Conservation (phyloP, 1,140 invertebrate genomes). For the Trichogramma pretiosum region DNA sequence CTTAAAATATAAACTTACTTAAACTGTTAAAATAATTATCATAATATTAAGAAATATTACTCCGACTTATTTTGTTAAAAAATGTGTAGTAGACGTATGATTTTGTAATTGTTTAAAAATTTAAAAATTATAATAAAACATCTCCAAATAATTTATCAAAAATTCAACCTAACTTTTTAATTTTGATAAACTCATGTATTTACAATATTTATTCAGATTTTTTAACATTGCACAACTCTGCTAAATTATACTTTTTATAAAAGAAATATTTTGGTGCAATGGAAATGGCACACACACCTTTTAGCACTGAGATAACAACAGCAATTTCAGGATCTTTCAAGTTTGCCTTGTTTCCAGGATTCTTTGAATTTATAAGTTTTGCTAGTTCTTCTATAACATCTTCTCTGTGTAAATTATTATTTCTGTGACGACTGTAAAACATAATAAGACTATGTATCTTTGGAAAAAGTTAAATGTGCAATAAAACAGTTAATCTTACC, state of each 20-base stretch:
- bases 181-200: background rate
- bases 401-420: conserved; percentile 60
- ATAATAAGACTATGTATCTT: background rate
- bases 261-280: conserved; percentile 58
- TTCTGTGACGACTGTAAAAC: conserved; percentile 57
- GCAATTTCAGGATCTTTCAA: conserved; percentile 67
- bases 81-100: too few species aligned
- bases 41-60: too few species aligned
- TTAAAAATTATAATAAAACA: background rate
- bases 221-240: conserved; percentile 40
- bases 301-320: conserved; percentile 70
- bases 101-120: background rate
- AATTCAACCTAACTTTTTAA: background rate
- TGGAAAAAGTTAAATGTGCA: background rate
- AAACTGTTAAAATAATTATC: too few species aligned
- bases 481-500: conserved; percentile 40
- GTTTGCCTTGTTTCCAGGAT: conserved; percentile 64
- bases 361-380: conserved; percentile 56
- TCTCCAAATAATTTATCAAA: background rate
- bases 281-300: conserved; percentile 55
- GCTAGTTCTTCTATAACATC: conserved; percentile 64
- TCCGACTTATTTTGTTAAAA: too few species aligned
- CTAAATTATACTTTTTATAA: conserved; percentile 63
- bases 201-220: conserved; percentile 3
- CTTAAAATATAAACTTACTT: background rate